phyloP scores from a whole-genome alignment of 2,888 invertebrate species.

The Lissonota sp. region DNA sequence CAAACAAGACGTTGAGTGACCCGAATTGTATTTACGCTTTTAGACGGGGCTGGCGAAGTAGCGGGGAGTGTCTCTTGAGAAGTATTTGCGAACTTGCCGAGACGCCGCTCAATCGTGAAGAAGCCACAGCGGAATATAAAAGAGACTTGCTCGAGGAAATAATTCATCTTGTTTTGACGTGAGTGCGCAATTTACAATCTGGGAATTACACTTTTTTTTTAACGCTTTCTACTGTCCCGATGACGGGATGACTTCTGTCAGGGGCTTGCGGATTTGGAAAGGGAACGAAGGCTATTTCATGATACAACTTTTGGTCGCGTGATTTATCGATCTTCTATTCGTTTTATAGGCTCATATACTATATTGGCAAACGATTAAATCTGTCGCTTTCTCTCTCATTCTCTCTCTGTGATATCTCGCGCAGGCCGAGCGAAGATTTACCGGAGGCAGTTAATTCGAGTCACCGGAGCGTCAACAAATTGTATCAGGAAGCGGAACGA shows the following conservation, averaged over 20 bases:
- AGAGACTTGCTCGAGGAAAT: conserved; percentile 88
- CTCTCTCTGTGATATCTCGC: conserved; percentile 55
- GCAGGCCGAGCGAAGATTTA: conserved; percentile 81
- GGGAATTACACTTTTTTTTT: too few species aligned
- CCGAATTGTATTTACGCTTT: conserved; percentile 65
- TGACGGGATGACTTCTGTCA: not conserved
- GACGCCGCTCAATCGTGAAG: conserved; percentile 84
- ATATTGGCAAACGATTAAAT: conserved; percentile 60
- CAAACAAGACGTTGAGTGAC: conserved; percentile 16
- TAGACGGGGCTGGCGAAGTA: conserved; percentile 86
- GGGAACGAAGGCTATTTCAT: too few species aligned
- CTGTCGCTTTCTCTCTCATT: conserved; percentile 31
- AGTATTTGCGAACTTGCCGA: conserved; percentile 88
- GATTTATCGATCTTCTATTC: conserved; percentile 48
- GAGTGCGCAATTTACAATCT: conserved; percentile 78
- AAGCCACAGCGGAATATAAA: conserved; percentile 83
- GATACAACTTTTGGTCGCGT: not conserved
- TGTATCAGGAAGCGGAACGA: conserved; percentile 81
- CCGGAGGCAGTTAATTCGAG: conserved; percentile 73
- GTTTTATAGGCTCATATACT: conserved; percentile 18
- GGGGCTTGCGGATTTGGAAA: not conserved
- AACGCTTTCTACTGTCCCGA: too few species aligned
- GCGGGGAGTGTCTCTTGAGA: conserved; percentile 87
- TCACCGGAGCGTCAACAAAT: conserved; percentile 74
- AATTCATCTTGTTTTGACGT: conserved; percentile 89